A percentile compares a stretch with the other conserved stretches of the same genome.
These are phyloP conservation scores for Cynopterus sphinx DNA, from an alignment of 2,797 vertebrate species.

Conservation along the genomic window DNA sequence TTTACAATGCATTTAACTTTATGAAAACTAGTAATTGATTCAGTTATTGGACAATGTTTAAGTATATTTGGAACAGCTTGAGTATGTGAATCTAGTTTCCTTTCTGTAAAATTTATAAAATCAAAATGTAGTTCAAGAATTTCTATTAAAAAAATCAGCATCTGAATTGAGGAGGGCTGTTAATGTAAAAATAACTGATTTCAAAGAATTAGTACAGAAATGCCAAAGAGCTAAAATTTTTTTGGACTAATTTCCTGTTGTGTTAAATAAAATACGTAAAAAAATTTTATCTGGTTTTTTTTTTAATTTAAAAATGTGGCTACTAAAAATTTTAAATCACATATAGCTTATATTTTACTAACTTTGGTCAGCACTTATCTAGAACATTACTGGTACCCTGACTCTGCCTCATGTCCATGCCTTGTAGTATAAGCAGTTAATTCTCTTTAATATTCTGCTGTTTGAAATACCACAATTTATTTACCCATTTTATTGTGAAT, in stretches of 20 bases:
- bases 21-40: neutral
- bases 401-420: rapidly evolving
- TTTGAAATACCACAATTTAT: neutral
- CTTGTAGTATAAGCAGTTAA: rapidly evolving
- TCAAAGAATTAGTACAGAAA: neutral
- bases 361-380: neutral
- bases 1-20: neutral
- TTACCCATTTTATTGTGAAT: neutral
- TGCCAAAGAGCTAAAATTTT: neutral
- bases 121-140: neutral
- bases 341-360: neutral
- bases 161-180: neutral
- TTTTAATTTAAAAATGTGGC: neutral
- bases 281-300: neutral
- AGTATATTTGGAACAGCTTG: neutral
- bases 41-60: neutral
- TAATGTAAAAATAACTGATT: neutral
- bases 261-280: neutral
- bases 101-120: neutral
- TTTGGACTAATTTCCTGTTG: neutral
- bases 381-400: rapidly evolving
- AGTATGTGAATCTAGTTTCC: neutral
- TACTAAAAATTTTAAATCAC: neutral
- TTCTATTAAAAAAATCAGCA: neutral
- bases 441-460: neutral